Conservation (phyloP, 2,797 vertebrate genomes). For the Sebastes oblongus region DNA sequence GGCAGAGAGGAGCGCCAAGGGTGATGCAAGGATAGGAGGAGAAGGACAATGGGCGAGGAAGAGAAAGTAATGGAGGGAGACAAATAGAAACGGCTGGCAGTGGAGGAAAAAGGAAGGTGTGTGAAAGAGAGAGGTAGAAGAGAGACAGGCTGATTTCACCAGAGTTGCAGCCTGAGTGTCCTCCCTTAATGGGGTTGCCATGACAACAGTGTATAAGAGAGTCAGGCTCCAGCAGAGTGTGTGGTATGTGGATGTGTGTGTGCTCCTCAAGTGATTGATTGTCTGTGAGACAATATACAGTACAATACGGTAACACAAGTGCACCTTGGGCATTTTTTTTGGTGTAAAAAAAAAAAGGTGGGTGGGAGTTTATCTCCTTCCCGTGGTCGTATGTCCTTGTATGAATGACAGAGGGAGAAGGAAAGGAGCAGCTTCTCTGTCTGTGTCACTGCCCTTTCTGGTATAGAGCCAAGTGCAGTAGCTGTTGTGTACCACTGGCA, state of each 20-base stretch:
- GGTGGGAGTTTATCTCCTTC: conserved; percentile 20
- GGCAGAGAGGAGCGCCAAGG: conserved; percentile 58
- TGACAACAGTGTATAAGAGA: conserved; percentile 84
- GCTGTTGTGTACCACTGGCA: conserved; percentile 39
- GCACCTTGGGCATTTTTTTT: conserved; percentile 36
- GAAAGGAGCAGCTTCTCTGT: conserved; percentile 31
- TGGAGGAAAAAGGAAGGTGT: conserved; percentile 51
- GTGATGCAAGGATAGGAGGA: conserved; percentile 69
- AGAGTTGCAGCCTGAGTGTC: conserved; percentile 80
- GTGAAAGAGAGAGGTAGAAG: conserved; percentile 29
- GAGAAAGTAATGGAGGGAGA: conserved; percentile 73
- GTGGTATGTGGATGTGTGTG: conserved; percentile 54
- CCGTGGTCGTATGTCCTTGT: conserved; percentile 34
- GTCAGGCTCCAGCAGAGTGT: conserved; percentile 72
- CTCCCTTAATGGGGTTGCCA: conserved; percentile 86
- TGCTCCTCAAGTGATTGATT: conserved; percentile 63
- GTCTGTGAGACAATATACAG: conserved; percentile 52
- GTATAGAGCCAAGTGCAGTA: conserved; percentile 31
- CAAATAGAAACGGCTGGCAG: conserved; percentile 69
- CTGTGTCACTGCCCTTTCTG: conserved; percentile 42
- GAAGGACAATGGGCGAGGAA: conserved; percentile 67
- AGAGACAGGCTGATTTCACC: conserved; percentile 78
- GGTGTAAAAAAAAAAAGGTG: conserved; percentile 8
- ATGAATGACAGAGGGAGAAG: conserved; percentile 39
- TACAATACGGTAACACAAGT: conserved; percentile 42